These are phyloP conservation scores for Podarcis muralis DNA, from an alignment of 2,113 vertebrate species.

Conservation along the genomic window DNA sequence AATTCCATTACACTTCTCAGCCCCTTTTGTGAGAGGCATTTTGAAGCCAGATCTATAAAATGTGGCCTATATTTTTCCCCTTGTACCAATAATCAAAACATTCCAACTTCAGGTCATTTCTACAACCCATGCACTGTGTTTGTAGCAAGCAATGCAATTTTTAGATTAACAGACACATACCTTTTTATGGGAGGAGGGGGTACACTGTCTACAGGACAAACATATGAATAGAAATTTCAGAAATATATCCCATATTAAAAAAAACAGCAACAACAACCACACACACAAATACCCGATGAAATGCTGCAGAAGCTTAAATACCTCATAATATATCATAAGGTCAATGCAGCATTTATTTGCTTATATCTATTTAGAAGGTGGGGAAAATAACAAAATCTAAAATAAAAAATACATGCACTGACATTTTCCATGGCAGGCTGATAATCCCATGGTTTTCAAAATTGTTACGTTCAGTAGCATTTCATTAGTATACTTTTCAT, in stretches of 20 bases:
- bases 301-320: constrained; percentile 42
- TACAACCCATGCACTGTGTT: constrained; percentile 12
- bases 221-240: not conserved
- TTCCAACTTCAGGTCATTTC: not conserved
- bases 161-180: constrained; percentile 14
- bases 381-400: constrained; percentile 41
- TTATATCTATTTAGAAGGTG: not conserved
- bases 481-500: constrained; percentile 72
- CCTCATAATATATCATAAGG: constrained; percentile 36
- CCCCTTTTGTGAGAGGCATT: constrained; percentile 33
- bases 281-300: not conserved
- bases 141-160: not conserved
- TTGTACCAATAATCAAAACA: constrained; percentile 38
- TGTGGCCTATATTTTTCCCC: constrained; percentile 50
- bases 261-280: too few relatives aligned
- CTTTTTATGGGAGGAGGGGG: not conserved
- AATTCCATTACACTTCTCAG: constrained; percentile 42
- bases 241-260: constrained; percentile 11
- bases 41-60: constrained; percentile 39
- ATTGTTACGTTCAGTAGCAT: constrained; percentile 71
- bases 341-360: constrained; percentile 55
- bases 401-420: constrained; percentile 42
- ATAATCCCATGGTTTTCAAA: constrained; percentile 61
- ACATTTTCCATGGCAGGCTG: constrained; percentile 63
- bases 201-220: too few relatives aligned